Conservation (phyloP, 1,140 invertebrate species). For the Lucilia sericata region DNA sequence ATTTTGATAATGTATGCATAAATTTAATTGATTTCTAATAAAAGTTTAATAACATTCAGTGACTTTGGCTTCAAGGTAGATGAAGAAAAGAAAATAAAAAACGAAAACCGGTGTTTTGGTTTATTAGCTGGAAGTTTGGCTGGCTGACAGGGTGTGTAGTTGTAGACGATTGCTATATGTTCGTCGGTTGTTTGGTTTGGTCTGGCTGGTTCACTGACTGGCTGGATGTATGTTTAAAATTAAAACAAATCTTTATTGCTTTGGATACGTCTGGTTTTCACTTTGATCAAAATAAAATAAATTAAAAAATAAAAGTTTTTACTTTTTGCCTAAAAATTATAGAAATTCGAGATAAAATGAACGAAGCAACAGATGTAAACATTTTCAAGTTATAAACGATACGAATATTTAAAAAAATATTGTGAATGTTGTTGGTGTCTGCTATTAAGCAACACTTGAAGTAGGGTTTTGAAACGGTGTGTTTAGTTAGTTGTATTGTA, state of each 20-base stretch:
- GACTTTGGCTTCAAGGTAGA: conserved; percentile 11
- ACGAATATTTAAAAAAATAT: neutral
- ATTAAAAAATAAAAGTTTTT: conserved; percentile 5
- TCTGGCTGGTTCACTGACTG: neutral
- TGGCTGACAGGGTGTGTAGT: neutral
- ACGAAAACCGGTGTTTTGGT: conserved; percentile 28
- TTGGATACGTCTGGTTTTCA: conserved; percentile 36
- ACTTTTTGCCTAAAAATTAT: neutral
- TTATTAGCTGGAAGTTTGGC: neutral
- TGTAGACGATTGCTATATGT: neutral
- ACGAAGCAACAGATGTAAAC: neutral
- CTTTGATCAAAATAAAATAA: conserved; percentile 39
- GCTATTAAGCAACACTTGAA: no score
- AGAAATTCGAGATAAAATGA: no score
- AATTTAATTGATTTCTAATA: conserved; percentile 45
- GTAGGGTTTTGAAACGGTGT: no score
- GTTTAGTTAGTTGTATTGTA: no score
- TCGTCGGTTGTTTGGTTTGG: neutral
- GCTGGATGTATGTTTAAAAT: neutral
- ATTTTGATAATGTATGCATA: conserved; percentile 28
- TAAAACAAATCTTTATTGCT: conserved; percentile 17
- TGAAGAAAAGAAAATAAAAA: neutral
- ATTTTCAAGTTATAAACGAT: neutral
- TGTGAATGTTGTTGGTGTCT: neutral
- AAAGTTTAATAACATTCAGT: conserved; percentile 30